These are phyloP conservation scores for Bombus picipes DNA, from an alignment of 1,140 invertebrate species.

Conservation along the genomic window DNA sequence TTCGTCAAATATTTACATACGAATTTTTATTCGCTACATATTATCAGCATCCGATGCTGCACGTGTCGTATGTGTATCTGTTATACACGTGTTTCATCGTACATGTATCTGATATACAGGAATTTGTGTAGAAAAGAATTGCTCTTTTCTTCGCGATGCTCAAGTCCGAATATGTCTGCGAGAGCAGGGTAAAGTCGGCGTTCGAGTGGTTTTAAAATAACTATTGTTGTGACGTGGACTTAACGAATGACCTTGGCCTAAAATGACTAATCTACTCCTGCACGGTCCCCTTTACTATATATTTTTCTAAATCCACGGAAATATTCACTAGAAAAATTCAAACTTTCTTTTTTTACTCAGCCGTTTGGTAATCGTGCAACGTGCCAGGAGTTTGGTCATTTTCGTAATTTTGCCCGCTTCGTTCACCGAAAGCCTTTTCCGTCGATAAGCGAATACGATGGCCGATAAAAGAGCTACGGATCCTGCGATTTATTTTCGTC, in stretches of 20 bases:
- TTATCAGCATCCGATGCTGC: too few relatives aligned
- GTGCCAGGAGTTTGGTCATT: background rate
- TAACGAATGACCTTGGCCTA: conserved; percentile 50
- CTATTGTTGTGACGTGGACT: conserved; percentile 42
- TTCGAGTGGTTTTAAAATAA: conserved; percentile 58
- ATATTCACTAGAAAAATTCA: background rate
- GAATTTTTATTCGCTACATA: background rate
- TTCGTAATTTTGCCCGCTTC: background rate
- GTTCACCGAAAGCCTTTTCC: conserved; percentile 11
- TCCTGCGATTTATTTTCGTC: conserved; percentile 63
- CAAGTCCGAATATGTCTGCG: conserved; percentile 29
- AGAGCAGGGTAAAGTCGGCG: background rate
- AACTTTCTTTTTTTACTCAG: background rate
- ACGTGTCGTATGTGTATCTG: background rate
- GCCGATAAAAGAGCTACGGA: conserved; percentile 54
- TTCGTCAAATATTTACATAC: background rate
- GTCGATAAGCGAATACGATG: conserved; percentile 23
- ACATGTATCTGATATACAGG: background rate
- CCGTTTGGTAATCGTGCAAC: background rate
- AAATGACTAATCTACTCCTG: conserved; percentile 22
- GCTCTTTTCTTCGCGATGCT: background rate
- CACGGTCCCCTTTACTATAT: conserved; percentile 8
- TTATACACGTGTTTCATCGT: background rate
- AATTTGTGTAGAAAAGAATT: background rate
- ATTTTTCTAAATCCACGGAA: background rate